Conservation (phyloP, 2,113 vertebrate species). For the Larimichthys polyactis region DNA sequence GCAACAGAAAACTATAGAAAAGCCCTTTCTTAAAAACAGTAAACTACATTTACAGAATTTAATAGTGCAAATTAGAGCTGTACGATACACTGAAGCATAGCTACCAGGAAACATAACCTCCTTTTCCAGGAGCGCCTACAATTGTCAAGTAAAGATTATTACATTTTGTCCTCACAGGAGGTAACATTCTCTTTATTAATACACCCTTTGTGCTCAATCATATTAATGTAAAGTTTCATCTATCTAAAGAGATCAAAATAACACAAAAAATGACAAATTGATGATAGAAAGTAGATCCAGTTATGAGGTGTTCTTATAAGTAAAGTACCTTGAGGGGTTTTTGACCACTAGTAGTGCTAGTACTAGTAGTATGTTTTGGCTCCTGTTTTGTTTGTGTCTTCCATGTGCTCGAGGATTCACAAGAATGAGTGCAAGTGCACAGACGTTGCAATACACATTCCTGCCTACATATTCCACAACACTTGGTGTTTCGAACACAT, state of each 20-base stretch:
- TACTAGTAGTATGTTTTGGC: too few species aligned
- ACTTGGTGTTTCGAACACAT: too few species aligned
- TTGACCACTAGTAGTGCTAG: not conserved
- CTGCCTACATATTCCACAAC: not conserved
- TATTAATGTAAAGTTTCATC: not conserved
- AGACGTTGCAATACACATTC: not conserved
- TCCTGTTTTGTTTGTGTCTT: not conserved
- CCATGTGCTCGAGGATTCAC: not conserved
- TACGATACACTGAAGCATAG: not conserved
- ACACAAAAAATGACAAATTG: not conserved
- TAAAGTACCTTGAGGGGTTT: not conserved
- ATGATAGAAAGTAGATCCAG: not conserved
- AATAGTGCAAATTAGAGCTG: not conserved
- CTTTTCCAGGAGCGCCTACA: not conserved
- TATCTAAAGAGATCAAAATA: not conserved
- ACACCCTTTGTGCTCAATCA: too few species aligned
- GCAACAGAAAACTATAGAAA: conserved; percentile 7
- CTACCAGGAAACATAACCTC: not conserved
- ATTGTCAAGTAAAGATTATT: not conserved
- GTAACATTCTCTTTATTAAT: not conserved
- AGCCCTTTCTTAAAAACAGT: not conserved
- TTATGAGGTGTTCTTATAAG: not conserved
- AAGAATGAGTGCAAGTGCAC: not conserved
- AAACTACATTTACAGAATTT: not conserved
- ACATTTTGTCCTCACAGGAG: too few species aligned